Conservation (phyloP, 2,888 invertebrate genomes). For the Lacanobia oleracea region DNA sequence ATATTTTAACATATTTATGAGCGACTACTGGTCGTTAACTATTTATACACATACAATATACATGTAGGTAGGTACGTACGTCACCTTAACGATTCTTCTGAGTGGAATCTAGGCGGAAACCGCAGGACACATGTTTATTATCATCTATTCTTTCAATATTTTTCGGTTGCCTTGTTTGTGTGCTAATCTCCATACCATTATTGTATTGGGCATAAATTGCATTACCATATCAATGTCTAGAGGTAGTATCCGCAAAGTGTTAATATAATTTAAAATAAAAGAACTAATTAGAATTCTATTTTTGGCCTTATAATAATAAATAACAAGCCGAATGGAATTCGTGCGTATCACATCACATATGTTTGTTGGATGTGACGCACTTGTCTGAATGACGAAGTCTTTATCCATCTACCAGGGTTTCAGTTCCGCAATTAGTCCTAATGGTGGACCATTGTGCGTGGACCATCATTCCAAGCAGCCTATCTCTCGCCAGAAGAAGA, state of each 20-base stretch:
- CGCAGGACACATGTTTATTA: neutral
- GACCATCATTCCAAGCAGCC: no score
- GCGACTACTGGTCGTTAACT: no score
- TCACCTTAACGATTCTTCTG: no score
- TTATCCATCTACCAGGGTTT: no score
- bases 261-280: slow-evolving; percentile 36
- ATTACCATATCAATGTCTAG: slow-evolving; percentile 30
- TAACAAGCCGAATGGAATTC: slow-evolving; percentile 18
- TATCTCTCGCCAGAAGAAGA: no score
- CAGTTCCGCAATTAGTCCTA: no score
- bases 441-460: no score
- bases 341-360: slow-evolving; percentile 18
- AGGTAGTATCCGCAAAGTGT: slow-evolving; percentile 18
- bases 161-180: slow-evolving; percentile 9
- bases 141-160: neutral
- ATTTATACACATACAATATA: no score
- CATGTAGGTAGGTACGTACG: no score
- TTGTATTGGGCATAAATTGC: slow-evolving; percentile 5
- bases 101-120: neutral
- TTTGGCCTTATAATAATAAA: slow-evolving; percentile 8
- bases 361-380: slow-evolving; percentile 3
- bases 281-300: slow-evolving; percentile 51
- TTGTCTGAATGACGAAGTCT: neutral
- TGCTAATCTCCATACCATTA: slow-evolving; percentile 13
- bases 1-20: no score